Conservation (phyloP, 2,888 invertebrate species). For the Pardosa pseudoannulata region DNA sequence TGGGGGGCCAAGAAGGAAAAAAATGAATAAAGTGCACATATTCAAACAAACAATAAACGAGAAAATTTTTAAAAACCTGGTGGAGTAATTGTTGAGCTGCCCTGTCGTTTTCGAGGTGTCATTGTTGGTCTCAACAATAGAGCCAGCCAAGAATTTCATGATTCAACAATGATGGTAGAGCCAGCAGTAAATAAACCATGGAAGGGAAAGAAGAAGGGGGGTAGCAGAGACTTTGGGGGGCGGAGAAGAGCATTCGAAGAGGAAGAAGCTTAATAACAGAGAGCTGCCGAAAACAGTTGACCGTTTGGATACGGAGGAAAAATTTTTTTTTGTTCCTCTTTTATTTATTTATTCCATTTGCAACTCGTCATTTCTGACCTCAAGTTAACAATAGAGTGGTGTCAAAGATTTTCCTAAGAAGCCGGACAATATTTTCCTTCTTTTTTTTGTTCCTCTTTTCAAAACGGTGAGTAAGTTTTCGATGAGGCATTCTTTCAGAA, state of each 20-base stretch:
- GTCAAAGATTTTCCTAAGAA: slow-evolving; percentile 64
- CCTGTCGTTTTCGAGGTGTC: slow-evolving; percentile 54
- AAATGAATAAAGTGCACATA: slow-evolving; percentile 31
- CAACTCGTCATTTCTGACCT: slow-evolving; percentile 63
- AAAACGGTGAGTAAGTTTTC: slow-evolving; percentile 30
- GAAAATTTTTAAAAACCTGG: slow-evolving; percentile 53
- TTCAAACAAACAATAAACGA: slow-evolving; percentile 60
- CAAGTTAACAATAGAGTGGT: slow-evolving; percentile 59
- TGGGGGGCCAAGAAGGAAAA: not conserved
- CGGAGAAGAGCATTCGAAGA: not conserved
- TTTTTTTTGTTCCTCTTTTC: slow-evolving; percentile 8
- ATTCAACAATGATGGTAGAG: slow-evolving; percentile 42
- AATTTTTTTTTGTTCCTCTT: slow-evolving; percentile 8
- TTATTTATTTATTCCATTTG: slow-evolving; percentile 27
- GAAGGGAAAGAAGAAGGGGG: slow-evolving; percentile 16
- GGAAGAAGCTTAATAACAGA: slow-evolving; percentile 49
- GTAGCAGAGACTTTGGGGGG: not conserved
- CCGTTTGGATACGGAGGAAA: slow-evolving; percentile 45
- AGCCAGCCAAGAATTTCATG: slow-evolving; percentile 54
- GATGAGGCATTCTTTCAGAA: slow-evolving; percentile 34
- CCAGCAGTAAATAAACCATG: slow-evolving; percentile 55
- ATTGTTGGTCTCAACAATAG: slow-evolving; percentile 56
- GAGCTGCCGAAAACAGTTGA: slow-evolving; percentile 69
- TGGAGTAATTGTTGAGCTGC: slow-evolving; percentile 50
- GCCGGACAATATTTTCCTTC: slow-evolving; percentile 38